A percentile compares a stretch with the other conserved stretches of the same genome.
Conservation (phyloP, 1,140 invertebrate species). For the Vollenhovia emeryi region DNA sequence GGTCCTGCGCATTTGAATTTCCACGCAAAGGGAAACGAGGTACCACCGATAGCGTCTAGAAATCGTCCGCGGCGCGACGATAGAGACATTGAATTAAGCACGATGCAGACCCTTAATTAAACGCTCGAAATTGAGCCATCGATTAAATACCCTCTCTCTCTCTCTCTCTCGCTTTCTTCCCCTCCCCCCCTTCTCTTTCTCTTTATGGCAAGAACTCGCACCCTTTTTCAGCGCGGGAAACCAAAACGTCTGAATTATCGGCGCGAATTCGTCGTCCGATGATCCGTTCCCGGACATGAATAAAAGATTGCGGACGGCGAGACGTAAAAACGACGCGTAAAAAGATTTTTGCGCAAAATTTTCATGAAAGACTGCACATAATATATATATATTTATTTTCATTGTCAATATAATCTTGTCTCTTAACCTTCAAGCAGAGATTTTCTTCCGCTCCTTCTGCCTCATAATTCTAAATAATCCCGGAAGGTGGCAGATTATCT, state of each 20-base stretch:
- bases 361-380: background rate
- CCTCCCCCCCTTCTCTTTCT: background rate
- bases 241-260: slow-evolving; percentile 33
- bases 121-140: slow-evolving; percentile 53
- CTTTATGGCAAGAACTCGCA: slow-evolving; percentile 1
- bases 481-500: too few species aligned
- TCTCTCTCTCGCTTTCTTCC: too few species aligned
- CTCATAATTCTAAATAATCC: background rate
- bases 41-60: slow-evolving; percentile 50
- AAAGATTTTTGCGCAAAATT: background rate
- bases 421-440: background rate
- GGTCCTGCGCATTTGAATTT: slow-evolving; percentile 71
- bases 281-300: background rate
- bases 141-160: slow-evolving; percentile 39
- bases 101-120: slow-evolving; percentile 58
- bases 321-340: background rate
- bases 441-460: background rate
- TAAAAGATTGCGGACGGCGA: slow-evolving; percentile 6
- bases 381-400: too few species aligned
- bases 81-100: slow-evolving; percentile 58
- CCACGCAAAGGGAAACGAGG: slow-evolving; percentile 69
- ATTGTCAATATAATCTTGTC: background rate
- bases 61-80: slow-evolving; percentile 48
- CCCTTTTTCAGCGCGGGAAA: slow-evolving; percentile 4
- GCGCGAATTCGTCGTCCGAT: background rate